Percentiles rank a stretch among this genome's conserved stretches.
Conservation (phyloP, 2,888 invertebrate genomes). For the Masnerella sp. region DNA sequence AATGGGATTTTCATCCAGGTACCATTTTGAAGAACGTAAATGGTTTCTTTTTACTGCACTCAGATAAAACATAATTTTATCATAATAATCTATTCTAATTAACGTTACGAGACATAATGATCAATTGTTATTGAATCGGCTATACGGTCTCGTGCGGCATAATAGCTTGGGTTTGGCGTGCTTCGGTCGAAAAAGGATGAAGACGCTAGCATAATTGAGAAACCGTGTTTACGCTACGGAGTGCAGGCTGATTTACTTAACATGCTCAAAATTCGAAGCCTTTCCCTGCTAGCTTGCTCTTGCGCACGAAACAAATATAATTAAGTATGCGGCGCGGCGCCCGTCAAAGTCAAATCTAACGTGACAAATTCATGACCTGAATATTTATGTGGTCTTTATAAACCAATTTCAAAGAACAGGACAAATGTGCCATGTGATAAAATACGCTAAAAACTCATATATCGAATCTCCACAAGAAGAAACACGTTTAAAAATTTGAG, state of each 20-base stretch:
- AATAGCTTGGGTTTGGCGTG: constrained; percentile 4
- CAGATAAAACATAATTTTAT: constrained; percentile 48
- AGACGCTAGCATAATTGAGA: neutral
- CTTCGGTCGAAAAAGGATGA: no score
- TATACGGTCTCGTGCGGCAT: constrained; percentile 54
- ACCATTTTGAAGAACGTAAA: no score
- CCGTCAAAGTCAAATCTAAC: constrained; percentile 36
- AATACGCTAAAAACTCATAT: no score
- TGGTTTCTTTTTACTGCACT: constrained; percentile 51
- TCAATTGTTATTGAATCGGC: constrained; percentile 55
- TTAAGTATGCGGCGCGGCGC: constrained; percentile 28
- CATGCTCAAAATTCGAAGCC: no score
- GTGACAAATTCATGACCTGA: constrained; percentile 30
- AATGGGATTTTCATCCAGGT: no score
- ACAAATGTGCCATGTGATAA: no score
- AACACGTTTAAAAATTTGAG: no score
- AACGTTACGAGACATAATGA: constrained; percentile 43
- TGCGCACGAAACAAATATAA: constrained; percentile 38
- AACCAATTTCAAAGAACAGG: no score
- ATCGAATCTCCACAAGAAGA: no score
- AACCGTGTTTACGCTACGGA: no score
- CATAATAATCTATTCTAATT: constrained; percentile 50
- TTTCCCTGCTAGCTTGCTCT: constrained; percentile 10
- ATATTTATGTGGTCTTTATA: constrained; percentile 40
- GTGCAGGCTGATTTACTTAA: no score